Conservation (phyloP, 2,113 vertebrate species). For the Periophthalmodon schlosseri region DNA sequence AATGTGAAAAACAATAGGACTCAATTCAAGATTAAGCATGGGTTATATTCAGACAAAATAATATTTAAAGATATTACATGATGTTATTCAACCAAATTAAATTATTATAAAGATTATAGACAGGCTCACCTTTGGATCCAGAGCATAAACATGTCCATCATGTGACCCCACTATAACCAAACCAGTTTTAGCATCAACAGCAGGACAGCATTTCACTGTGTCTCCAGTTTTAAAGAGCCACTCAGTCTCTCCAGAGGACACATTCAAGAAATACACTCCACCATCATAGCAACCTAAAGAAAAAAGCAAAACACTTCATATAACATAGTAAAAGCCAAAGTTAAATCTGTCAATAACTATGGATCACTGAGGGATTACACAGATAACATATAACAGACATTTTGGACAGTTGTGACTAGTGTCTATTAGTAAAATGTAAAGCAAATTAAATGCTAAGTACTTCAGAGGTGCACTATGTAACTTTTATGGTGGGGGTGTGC, state of each 20-base stretch:
- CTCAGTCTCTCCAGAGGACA: constrained; percentile 77
- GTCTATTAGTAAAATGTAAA: too few relatives aligned
- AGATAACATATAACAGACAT: too few relatives aligned
- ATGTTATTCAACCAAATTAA: background rate
- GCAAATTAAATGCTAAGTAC: too few relatives aligned
- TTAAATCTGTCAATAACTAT: too few relatives aligned
- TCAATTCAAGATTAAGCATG: too few relatives aligned
- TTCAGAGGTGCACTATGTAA: too few relatives aligned
- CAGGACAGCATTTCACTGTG: constrained; percentile 87
- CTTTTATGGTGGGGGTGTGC: too few relatives aligned
- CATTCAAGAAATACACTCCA: constrained; percentile 83
- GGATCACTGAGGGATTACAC: too few relatives aligned
- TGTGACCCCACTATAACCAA: constrained; percentile 88
- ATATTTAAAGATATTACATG: background rate
- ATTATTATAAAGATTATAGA: background rate
- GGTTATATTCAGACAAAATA: background rate
- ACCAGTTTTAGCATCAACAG: constrained; percentile 82
- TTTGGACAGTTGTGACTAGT: background rate
- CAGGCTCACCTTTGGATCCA: constrained; percentile 85
- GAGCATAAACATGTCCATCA: constrained; percentile 87
- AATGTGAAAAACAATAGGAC: too few relatives aligned
- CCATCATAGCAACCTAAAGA: constrained; percentile 89
- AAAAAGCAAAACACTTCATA: background rate
- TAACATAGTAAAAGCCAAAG: too few relatives aligned
- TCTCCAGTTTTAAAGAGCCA: constrained; percentile 88